These are phyloP conservation scores for Clarias laeviceps DNA, from an alignment of 2,797 vertebrate genomes.

Conservation along the genomic window DNA sequence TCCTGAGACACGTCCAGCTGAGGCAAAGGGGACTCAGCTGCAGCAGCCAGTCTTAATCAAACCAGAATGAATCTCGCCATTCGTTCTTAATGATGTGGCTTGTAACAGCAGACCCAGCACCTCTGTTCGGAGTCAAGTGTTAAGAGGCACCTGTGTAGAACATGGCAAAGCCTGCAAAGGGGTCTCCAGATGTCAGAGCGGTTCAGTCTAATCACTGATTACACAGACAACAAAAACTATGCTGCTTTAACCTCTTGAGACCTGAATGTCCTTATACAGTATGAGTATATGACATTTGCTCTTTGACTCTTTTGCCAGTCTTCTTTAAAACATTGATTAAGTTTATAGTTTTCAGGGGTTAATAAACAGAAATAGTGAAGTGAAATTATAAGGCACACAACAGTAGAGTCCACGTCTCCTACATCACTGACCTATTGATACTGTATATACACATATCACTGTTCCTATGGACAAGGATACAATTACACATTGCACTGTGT, in stretches of 20 bases:
- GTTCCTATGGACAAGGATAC: not conserved
- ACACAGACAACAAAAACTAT: not conserved
- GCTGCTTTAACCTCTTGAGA: slow-evolving; percentile 8
- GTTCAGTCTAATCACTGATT: slow-evolving; percentile 26
- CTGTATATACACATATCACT: not conserved
- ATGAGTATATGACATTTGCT: too few species aligned
- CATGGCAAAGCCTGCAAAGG: slow-evolving; percentile 30
- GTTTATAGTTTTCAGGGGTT: too few species aligned
- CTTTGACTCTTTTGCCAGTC: too few species aligned
- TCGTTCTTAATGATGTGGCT: slow-evolving; percentile 62
- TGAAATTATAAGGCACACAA: too few species aligned
- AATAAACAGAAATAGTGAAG: too few species aligned
- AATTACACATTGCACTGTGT: not conserved
- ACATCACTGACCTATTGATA: slow-evolving; percentile 19
- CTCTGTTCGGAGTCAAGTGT: slow-evolving; percentile 46
- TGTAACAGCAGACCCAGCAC: slow-evolving; percentile 47
- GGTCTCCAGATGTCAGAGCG: slow-evolving; percentile 24
- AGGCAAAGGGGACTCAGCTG: slow-evolving; percentile 71
- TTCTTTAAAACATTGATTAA: too few species aligned
- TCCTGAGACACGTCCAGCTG: slow-evolving; percentile 39
- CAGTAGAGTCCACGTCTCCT: too few species aligned
- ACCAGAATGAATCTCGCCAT: slow-evolving; percentile 59
- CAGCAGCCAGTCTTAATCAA: slow-evolving; percentile 72
- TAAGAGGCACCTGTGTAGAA: slow-evolving; percentile 56
- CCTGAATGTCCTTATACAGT: too few species aligned